Base-by-base conservation (phyloP, 1,140 invertebrate genomes). In the Cydia splendana region DNA sequence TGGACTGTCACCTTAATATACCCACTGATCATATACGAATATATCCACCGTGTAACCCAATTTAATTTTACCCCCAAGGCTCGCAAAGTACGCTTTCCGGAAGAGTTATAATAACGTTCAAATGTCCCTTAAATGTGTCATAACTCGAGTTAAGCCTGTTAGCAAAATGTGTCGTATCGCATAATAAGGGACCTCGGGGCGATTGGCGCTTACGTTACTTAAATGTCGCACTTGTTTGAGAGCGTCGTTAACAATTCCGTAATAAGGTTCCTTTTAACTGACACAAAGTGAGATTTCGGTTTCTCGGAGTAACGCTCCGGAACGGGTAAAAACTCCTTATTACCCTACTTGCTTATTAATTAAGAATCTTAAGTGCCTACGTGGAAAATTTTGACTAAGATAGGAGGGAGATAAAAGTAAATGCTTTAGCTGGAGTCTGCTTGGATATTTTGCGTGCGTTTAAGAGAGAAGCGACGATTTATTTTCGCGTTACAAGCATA, bases 81-180 rank as follows among this genome's bases (percentile, higher is more conserved):
- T 62, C 57, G 20, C 51, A 71, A 45, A 18, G 67, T 38, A 38
- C 15, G 15, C n/a, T 38, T 30, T 67, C 65, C 65, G 4, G 65
- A 67, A 67, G 65, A 71, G 30, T 71, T 71, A 71, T 42, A 71
- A 71, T 71, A 45, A 45, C 18, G 34, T 71, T 71, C 30, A 71
- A 71, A 38, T 38, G 67, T 71, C 67, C 67, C 67, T 71, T 42
- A 71, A 71, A 71, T 71, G 67, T 71, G 34, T 42, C 67, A 24
- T 71, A 71, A 71, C 34, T 71, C 30, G 67, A 71, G 18, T 71
- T 71, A 71, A 71, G 7, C 67, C 18, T n/a, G 34, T 71, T 71
- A 71, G 20, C 20, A 62, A 62, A 62, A 62, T 62, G 57, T 24
- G 57, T 62, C 57, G 57, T 53, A n/a, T 18, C 51, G n/a, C n/a